These are phyloP conservation scores for Polyploca ridens DNA, from an alignment of 2,888 invertebrate genomes.

Conservation along the genomic window DNA sequence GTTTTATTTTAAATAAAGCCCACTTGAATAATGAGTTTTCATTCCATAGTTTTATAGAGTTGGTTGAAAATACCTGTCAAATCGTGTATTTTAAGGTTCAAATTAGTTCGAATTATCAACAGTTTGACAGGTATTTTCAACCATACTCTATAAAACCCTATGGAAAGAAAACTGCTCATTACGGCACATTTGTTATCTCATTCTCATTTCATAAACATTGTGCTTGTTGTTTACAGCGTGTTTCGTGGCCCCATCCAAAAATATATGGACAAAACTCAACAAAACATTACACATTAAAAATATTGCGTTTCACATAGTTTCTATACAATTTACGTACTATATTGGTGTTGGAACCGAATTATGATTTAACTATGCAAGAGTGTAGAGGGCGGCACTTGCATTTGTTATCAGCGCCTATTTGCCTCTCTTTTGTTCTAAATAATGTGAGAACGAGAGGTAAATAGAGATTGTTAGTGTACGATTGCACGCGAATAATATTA, in stretches of 20 bases:
- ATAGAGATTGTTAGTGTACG: background rate
- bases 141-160: no score
- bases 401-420: constrained; percentile 25
- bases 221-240: background rate
- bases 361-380: constrained; percentile 56
- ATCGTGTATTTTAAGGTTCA: no score
- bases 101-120: no score
- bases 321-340: constrained; percentile 77
- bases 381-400: constrained; percentile 43
- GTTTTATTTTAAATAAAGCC: no score
- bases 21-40: no score
- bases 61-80: no score
- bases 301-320: constrained; percentile 67
- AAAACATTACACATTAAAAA: constrained; percentile 70
- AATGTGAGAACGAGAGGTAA: background rate
- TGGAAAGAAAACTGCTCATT: no score
- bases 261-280: constrained; percentile 65
- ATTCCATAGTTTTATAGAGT: no score
- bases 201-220: no score
- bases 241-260: constrained; percentile 34
- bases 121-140: no score
- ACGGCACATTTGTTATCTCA: no score
- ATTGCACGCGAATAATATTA: background rate
- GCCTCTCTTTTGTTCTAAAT: background rate
- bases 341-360: constrained; percentile 78